Conservation (phyloP, 2,797 vertebrate genomes). For the Tachyglossus aculeatus region DNA sequence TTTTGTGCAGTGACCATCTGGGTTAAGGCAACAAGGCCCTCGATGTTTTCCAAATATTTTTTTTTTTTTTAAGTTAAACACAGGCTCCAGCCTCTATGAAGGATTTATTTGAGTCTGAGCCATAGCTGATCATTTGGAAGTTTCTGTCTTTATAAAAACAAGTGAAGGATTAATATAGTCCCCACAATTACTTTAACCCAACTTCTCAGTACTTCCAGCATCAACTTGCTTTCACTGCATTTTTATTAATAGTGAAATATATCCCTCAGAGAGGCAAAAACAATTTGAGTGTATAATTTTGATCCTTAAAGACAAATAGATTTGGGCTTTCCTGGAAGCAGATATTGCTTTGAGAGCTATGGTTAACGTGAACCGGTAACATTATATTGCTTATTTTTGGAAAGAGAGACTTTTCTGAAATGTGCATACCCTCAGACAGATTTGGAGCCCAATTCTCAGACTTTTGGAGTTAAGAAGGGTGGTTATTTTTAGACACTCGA, state of each 20-base stretch:
- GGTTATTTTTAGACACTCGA: neutral
- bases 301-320: conserved; percentile 20
- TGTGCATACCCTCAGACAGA: neutral
- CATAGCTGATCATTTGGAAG: neutral
- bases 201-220: neutral
- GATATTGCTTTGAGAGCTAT: neutral
- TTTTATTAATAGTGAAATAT: neutral
- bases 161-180: neutral
- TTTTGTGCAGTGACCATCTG: too few relatives aligned
- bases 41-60: too few relatives aligned
- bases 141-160: neutral
- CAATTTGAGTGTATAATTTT: neutral
- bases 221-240: neutral
- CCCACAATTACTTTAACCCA: neutral
- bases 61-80: neutral
- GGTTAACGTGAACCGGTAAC: neutral
- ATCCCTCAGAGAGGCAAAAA: neutral
- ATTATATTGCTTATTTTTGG: conserved; percentile 24
- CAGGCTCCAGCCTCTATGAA: neutral
- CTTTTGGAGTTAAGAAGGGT: too few relatives aligned
- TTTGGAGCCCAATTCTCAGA: neutral
- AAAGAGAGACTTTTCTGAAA: neutral
- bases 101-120: neutral
- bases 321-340: conserved; percentile 2
- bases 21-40: too few relatives aligned